Evolutionary conservation across 2,113 vertebrate genomes (phyloP).

Genomic region (Alces alces): DNA sequence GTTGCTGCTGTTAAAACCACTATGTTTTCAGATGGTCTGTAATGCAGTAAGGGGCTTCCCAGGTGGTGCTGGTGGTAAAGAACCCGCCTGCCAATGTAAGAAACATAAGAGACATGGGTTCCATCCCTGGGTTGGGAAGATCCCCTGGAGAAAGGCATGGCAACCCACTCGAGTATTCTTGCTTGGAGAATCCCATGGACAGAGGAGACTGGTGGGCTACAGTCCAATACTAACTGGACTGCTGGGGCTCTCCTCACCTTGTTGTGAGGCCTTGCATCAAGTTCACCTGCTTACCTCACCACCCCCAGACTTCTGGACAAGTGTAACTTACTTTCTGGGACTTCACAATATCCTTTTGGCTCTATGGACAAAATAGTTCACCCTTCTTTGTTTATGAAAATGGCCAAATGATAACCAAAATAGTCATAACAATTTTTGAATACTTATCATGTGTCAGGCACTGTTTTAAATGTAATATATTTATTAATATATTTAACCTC

Average conservation of each 20-base stretch:
- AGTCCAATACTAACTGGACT: not conserved
- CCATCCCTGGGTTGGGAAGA: not conserved
- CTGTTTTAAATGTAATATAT: not conserved
- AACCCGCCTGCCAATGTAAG: not conserved
- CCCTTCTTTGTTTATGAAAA: not conserved
- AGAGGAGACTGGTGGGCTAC: not conserved
- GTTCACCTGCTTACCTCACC: not conserved
- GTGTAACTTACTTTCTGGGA: not conserved
- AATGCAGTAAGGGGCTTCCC: not conserved
- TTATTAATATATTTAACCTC: conserved; percentile 4
- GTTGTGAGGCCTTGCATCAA: not conserved
- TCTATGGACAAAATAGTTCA: not conserved
- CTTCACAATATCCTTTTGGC: not conserved
- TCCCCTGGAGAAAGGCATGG: not conserved
- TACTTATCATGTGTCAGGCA: not conserved
- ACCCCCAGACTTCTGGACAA: not conserved
- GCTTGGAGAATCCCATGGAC: not conserved
- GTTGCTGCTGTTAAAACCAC: not conserved
- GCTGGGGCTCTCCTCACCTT: not conserved
- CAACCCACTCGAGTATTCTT: not conserved
- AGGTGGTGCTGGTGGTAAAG: not conserved
- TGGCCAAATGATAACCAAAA: not conserved
- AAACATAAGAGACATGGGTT: not conserved
- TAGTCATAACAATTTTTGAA: not conserved
- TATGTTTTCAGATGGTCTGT: not conserved